Conservation (phyloP, 23 tunicate species). For the Ciona savignyi region DNA sequence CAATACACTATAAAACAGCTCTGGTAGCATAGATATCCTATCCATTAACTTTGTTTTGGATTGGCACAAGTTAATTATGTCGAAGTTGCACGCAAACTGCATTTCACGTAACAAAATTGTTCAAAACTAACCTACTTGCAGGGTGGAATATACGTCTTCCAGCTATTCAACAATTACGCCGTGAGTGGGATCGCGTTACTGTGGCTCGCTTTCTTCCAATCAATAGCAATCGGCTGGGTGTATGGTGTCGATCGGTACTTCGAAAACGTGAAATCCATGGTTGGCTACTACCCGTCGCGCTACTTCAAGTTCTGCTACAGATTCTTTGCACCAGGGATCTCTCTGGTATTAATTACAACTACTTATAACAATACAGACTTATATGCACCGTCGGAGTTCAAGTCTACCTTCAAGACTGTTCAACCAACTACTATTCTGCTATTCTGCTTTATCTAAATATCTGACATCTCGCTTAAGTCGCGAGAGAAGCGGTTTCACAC, state of each 20-base stretch:
- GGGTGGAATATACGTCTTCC: slow-evolving; percentile 94
- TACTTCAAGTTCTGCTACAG: slow-evolving; percentile 73
- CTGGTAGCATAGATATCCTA: neutral
- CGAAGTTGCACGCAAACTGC: neutral
- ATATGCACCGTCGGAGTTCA: too few relatives aligned
- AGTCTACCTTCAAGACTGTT: neutral
- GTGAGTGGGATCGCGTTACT: slow-evolving; percentile 85
- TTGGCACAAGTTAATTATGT: neutral
- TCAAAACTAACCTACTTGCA: slow-evolving; percentile 83
- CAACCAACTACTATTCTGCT: too few relatives aligned
- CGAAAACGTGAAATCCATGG: slow-evolving; percentile 58
- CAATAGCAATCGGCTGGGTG: slow-evolving; percentile 84
- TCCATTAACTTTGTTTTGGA: neutral
- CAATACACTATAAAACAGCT: too few relatives aligned
- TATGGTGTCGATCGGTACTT: slow-evolving; percentile 80
- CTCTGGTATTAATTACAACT: slow-evolving; percentile 23
- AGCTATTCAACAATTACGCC: slow-evolving; percentile 79
- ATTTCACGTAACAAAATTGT: slow-evolving; percentile 27
- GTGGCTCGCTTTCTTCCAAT: slow-evolving; percentile 66
- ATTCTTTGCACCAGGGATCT: slow-evolving; percentile 48
- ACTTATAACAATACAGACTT: too few relatives aligned
- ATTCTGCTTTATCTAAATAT: too few relatives aligned
- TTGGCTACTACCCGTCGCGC: slow-evolving; percentile 73
- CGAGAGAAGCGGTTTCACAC: too few relatives aligned
- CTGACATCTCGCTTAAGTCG: too few relatives aligned